Base-by-base conservation (phyloP, 2,888 invertebrate genomes). In the Bhutanitis thaidina region DNA sequence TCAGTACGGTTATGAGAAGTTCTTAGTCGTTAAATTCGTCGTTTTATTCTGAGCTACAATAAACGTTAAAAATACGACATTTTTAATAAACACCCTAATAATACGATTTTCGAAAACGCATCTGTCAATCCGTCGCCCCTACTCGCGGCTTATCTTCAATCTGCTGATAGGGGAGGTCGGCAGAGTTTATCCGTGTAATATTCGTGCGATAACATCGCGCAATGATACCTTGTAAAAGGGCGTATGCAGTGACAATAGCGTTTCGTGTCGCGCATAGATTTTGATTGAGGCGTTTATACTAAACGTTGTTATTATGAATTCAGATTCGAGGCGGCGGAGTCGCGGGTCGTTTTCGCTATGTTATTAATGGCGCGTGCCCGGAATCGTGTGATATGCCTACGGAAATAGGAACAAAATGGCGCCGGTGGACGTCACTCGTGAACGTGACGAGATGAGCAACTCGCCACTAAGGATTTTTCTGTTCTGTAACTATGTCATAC, bases 51-150 rank as follows among this genome's bases (percentile, higher is more conserved):
- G 5, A 20, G 20, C 20, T 20, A 5, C 20, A 3, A 27, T 4
- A 27, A 27, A 27, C 7, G 8, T 4, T 1, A 27, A 8, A 38
- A 44, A 14, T 12, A 37, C 32, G 43, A 51, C 43, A 51, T 41
- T 44, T 52, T 54, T 48, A 49, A 40, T 47, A 53, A 46, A 3
- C 39, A 35, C 43, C 51, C 51, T 50, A 54, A 54, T 49, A 47
- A 54, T 49, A 47, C 55, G 54, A 55, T 55, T 55, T 43, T 51
- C 49, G 37, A 55, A 56, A 61, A 58, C 60, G 56, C 65, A 65
- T 69, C 69, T 69, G 69, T 67, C 66, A 64, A 61, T 57, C 58
- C 51, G 54, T 52, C 43, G 46, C 50, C 50, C 50, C 43, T 44
- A 43, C 20, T 34, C 5, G 12, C 25, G 38, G 48, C 57, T 60